Evolutionary conservation across 2,888 invertebrate genomes (phyloP), one percentile per base, ranked within the genome.

Genomic region (Metopia argyrocephala): DNA sequence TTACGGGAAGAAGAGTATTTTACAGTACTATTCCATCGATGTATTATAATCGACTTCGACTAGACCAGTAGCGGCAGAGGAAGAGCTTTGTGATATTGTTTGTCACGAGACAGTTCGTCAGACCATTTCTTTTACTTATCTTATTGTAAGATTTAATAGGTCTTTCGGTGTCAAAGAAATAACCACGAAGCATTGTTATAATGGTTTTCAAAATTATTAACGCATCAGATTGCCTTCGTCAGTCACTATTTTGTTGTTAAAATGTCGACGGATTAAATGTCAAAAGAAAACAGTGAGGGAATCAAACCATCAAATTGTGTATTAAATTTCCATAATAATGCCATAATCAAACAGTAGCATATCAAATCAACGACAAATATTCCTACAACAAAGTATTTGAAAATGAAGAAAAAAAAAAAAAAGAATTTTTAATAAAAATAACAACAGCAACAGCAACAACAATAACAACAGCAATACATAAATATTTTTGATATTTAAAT

Each of bases 281-380:
- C 1, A 15, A 57, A 50, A 56, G 54, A 64, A 69, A 66, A 56
- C 25, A 27, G 27, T 27, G 18, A 54, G 31, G 78, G 69, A 69
- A 74, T 59, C 59, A 69, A 78, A 65, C 65, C 65, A 73, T 80
- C 62, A 69, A 70, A 69, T 50, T n/a, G n/a, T n/a, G 57, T 81
- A 81, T 81, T 78, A 70, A 75, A 78, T 81, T 81, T 78, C 78
- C 78, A 78, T 78, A 62, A 78, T 74, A 78, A 76, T 74, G 65
- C 65, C 70, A 70, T 70, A 73, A 74, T 73, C 76, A 61, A 82
- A 76, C 76, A 82, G 79, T 76, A 82, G 79, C 82, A 76, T 75
- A 76, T 79, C 59, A 71, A 68, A 71, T 56, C 70, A 69, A 64
- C 56, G 66, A 74, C 64, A 69, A 7, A 31, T 12, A 74, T 38